Evolutionary conservation across 64 coral and sea anemone species (phyloP), one percentile per base, ranked within the genome.

Genomic region (Dendronephthya gigantea): DNA sequence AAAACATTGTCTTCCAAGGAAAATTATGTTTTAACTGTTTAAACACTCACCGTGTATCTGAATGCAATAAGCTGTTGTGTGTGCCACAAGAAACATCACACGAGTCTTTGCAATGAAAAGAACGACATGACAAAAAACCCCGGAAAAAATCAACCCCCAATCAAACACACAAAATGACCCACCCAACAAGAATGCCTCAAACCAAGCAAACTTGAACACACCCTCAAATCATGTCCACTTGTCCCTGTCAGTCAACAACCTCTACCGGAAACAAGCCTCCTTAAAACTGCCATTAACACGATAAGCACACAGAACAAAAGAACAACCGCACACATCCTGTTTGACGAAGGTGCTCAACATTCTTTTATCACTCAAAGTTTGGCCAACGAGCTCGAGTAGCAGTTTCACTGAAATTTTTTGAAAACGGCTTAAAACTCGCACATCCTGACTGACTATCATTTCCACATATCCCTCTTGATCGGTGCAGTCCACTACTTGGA

Each of bases 71-170:
- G 82, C 2, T 89, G 81, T 29, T 83, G 41, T 19, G 35, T 58
- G 27, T 89, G 88, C 52, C 81, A 84, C 27, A 79, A 81, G 39
- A 89, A 89, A 59, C 88, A 89, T 23, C 88, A 89, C 30, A 89
- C 81, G 6, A 89, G 82, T 49, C 79, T 89, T 68, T 89, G 81
- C 66, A 9, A 19, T 6, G 66, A 31, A 70, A 70, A 7, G 25
- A n/a, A 70, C 29, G 23, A 70, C 8, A 70, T n/a, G 29, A 31
- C 8, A 9, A 31, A 70, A 70, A 70, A 9, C 9, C 23, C 17
- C 9, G 9, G 48, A 50, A 50, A 7, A 50, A 50, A 50, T 16
- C 48, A 50, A 50, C 16, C 7, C 48, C 48, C 7, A 50, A n/a
- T 19, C 9, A 41, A 25, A 40, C 25, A 5, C 14, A 7, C 41